Percentiles rank a stretch among this genome's conserved stretches.
Evolutionary conservation across 2,797 vertebrate genomes (phyloP).

Genomic region (Sebastolobus altivelis): DNA sequence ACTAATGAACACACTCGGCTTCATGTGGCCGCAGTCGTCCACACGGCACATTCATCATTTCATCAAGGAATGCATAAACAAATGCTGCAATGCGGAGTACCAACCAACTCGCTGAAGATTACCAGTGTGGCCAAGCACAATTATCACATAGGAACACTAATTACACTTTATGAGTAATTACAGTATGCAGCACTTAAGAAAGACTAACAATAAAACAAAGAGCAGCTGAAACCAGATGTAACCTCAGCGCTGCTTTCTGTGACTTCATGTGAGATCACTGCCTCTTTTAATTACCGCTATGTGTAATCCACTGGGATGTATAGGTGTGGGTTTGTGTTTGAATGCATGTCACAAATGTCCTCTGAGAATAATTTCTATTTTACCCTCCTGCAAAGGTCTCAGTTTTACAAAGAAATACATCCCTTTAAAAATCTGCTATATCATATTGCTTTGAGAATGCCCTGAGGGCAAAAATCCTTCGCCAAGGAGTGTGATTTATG

Average conservation of each 20-base stretch:
- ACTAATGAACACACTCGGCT: constrained; percentile 43
- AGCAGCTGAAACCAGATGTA: constrained; percentile 14
- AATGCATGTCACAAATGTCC: constrained; percentile 2
- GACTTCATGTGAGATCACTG: constrained; percentile 25
- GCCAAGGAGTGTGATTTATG: constrained; percentile 32
- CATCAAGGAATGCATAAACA: constrained; percentile 53
- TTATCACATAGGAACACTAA: constrained; percentile 43
- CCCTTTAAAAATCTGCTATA: constrained; percentile 24
- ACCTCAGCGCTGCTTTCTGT: not conserved
- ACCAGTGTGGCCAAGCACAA: constrained; percentile 15
- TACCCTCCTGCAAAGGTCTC: constrained; percentile 1
- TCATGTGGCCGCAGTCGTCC: constrained; percentile 24
- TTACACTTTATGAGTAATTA: constrained; percentile 44
- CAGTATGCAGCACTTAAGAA: not conserved
- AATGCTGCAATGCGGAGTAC: constrained; percentile 27
- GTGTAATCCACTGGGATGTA: constrained; percentile 23
- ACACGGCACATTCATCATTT: constrained; percentile 53
- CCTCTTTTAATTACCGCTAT: constrained; percentile 23
- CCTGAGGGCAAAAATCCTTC: constrained; percentile 26
- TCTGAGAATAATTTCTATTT: constrained; percentile 1
- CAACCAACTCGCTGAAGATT: constrained; percentile 17
- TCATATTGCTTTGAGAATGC: constrained; percentile 30
- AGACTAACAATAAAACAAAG: not conserved
- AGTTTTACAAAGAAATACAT: constrained; percentile 27
- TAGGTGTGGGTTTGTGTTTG: not conserved